Percentiles rank a stretch among this genome's conserved stretches.
phyloP scores from a whole-genome alignment of 2,797 vertebrate species.

The Sebastes reedi region DNA sequence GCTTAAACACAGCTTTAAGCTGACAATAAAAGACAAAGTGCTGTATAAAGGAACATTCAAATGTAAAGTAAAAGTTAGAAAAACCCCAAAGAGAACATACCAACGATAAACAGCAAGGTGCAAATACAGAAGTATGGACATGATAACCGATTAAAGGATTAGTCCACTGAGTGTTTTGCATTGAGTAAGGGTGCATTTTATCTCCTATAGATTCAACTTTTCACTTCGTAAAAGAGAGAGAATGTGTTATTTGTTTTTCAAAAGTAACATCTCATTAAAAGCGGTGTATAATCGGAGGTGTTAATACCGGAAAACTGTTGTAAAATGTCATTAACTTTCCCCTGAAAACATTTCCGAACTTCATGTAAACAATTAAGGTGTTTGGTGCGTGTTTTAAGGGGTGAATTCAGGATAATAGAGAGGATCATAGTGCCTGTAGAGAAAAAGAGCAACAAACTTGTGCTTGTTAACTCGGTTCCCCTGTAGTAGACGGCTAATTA shows the following conservation, averaged over 20 bases:
- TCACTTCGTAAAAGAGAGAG: too few relatives aligned
- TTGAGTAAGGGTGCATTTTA: not conserved
- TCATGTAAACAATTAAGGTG: not conserved
- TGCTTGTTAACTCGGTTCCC: conserved; percentile 17
- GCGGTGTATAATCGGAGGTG: not conserved
- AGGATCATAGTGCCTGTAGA: not conserved
- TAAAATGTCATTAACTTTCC: not conserved
- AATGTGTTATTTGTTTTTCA: not conserved
- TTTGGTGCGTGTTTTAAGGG: not conserved
- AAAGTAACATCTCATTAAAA: not conserved
- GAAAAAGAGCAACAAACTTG: not conserved
- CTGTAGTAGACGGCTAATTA: conserved; percentile 36
- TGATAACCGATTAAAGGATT: not conserved
- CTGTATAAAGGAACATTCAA: not conserved
- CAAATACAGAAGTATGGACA: not conserved
- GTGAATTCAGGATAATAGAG: not conserved
- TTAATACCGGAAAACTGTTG: not conserved
- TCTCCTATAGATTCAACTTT: not conserved
- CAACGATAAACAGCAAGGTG: not conserved
- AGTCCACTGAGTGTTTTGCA: not conserved
- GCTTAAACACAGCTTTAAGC: too few relatives aligned
- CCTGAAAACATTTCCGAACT: not conserved
- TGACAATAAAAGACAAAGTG: not conserved
- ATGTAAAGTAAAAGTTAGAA: not conserved
- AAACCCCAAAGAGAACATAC: not conserved